Evolutionary conservation across 2,888 invertebrate genomes (phyloP).

Genomic region (Podabrus alpinus): DNA sequence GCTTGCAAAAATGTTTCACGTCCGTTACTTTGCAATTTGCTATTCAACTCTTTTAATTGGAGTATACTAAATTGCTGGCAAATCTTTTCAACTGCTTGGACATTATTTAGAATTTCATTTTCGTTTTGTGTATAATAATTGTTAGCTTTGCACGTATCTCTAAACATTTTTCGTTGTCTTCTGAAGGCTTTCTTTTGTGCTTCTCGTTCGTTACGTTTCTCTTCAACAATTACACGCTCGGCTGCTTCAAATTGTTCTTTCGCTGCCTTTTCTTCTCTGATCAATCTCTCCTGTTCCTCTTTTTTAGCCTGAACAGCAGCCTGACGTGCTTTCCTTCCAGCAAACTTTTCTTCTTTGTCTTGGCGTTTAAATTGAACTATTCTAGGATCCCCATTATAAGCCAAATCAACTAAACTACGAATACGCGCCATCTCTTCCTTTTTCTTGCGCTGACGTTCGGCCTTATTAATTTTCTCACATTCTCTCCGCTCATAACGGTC

Average conservation of each 20-base stretch:
- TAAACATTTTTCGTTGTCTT: constrained; percentile 80
- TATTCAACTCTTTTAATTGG: constrained; percentile 79
- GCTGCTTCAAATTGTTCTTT: constrained; percentile 80
- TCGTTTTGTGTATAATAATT: constrained; percentile 79
- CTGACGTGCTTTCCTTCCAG: constrained; percentile 86
- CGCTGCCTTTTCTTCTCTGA: constrained; percentile 72
- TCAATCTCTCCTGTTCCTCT: constrained; percentile 80
- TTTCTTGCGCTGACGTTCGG: constrained; percentile 86
- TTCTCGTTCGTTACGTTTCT: constrained; percentile 83
- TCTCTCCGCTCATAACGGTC: constrained; percentile 94
- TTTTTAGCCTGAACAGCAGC: constrained; percentile 80
- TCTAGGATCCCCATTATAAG: constrained; percentile 92
- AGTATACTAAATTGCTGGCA: constrained; percentile 77
- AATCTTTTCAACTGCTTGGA: constrained; percentile 90
- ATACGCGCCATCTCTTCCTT: constrained; percentile 96
- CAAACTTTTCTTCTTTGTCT: constrained; percentile 87
- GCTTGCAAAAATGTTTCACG: constrained; percentile 69
- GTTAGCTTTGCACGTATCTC: constrained; percentile 79
- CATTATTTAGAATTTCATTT: constrained; percentile 75
- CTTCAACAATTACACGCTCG: constrained; percentile 80
- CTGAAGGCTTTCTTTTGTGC: constrained; percentile 84
- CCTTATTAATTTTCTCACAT: constrained; percentile 97
- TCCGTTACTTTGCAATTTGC: constrained; percentile 67
- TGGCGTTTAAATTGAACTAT: constrained; percentile 91
- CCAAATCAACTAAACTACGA: constrained; percentile 87